A percentile compares a stretch with the other conserved stretches of the same genome.
Evolutionary conservation across 2,888 invertebrate species (phyloP).

Genomic region (Phrixothrix hirtus): DNA sequence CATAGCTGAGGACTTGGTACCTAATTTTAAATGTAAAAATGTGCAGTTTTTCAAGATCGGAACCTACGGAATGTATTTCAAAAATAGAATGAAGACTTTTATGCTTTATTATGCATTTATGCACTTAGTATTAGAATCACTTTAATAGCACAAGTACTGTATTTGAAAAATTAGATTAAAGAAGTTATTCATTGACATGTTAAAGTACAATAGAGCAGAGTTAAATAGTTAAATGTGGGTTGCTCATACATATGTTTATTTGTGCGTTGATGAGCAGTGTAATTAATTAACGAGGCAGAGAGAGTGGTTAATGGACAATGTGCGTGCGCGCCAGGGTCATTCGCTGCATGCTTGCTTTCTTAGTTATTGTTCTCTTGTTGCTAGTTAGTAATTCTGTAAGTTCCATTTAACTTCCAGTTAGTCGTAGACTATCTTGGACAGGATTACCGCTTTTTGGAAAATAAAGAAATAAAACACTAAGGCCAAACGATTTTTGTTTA

Average conservation of each 20-base stretch:
- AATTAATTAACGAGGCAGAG: conserved; percentile 25
- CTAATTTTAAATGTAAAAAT: too few species aligned
- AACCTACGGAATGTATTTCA: too few species aligned
- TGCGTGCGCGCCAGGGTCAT: conserved; percentile 27
- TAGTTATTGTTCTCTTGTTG: background rate
- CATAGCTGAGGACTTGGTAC: too few species aligned
- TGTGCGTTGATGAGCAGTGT: conserved; percentile 28
- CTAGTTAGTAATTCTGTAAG: conserved; percentile 4
- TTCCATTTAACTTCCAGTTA: too few species aligned
- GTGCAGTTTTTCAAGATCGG: too few species aligned
- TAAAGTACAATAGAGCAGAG: conserved; percentile 4
- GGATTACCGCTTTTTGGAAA: background rate
- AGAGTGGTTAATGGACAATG: conserved; percentile 28
- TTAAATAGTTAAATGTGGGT: conserved; percentile 18
- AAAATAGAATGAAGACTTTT: too few species aligned
- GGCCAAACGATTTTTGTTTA: background rate
- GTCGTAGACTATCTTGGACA: too few species aligned
- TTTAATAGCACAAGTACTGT: too few species aligned
- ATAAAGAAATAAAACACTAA: background rate
- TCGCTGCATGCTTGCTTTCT: conserved; percentile 16
- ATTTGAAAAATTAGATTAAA: too few species aligned
- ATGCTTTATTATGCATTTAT: too few species aligned
- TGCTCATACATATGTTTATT: conserved; percentile 22
- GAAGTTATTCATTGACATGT: conserved; percentile 10
- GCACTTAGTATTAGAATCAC: too few species aligned